Percentiles rank a stretch among this genome's conserved stretches.
Conservation (phyloP, 1,140 invertebrate genomes). For the Ceratosolen fusciceps region DNA sequence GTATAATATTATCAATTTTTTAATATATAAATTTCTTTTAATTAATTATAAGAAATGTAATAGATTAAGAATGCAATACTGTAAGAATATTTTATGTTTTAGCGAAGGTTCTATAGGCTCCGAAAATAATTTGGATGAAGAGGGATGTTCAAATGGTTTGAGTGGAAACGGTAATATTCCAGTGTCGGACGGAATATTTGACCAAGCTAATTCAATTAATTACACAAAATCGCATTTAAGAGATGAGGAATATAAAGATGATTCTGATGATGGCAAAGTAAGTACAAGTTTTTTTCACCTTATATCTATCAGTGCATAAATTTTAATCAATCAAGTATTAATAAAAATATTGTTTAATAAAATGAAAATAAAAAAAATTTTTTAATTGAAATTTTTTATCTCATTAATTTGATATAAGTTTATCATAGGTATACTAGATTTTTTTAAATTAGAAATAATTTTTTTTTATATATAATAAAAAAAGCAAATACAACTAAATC, state of each 20-base stretch:
- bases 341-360: too few species aligned
- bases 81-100: slow-evolving; percentile 40
- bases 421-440: too few species aligned
- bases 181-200: slow-evolving; percentile 53
- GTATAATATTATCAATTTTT: too few species aligned
- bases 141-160: slow-evolving; percentile 47
- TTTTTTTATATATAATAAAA: too few species aligned
- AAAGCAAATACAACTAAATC: too few species aligned
- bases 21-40: too few species aligned
- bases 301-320: background rate
- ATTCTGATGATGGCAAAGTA: slow-evolving; percentile 47
- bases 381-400: too few species aligned
- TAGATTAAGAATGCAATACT: slow-evolving; percentile 5
- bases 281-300: background rate
- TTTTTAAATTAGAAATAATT: too few species aligned
- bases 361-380: too few species aligned
- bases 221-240: slow-evolving; percentile 25
- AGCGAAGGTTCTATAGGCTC: slow-evolving; percentile 65
- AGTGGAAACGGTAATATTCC: slow-evolving; percentile 50
- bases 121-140: slow-evolving; percentile 62
- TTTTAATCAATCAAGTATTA: too few species aligned
- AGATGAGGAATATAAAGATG: slow-evolving; percentile 54
- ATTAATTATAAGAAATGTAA: background rate
- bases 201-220: slow-evolving; percentile 54
- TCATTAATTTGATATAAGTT: too few species aligned